Evolutionary conservation across 2,888 invertebrate genomes (phyloP).

Genomic region (Synanthedon vespiformis): DNA sequence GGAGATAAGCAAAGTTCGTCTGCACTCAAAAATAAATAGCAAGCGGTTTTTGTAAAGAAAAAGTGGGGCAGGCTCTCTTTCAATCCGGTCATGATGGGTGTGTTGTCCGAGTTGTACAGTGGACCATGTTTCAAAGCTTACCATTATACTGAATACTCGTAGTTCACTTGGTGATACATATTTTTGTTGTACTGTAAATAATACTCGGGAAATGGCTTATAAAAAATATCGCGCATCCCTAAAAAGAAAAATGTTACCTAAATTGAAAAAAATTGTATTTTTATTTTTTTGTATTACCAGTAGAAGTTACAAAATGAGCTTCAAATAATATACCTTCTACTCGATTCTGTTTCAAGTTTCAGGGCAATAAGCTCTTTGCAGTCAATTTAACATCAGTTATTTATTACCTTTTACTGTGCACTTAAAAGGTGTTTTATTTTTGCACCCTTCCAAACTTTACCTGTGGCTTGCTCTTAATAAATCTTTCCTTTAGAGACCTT

Average conservation of each 20-base stretch:
- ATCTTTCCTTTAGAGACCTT: conserved; percentile 34
- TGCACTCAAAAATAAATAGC: background rate
- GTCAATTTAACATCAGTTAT: conserved; percentile 64
- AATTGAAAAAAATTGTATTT: too few species aligned
- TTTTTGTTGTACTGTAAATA: too few species aligned
- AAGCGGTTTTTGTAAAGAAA: background rate
- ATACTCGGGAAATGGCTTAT: too few species aligned
- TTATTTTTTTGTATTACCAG: too few species aligned
- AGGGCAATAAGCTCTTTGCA: conserved; percentile 55
- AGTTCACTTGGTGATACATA: too few species aligned
- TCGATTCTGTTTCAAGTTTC: conserved; percentile 33
- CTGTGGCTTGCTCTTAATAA: conserved; percentile 33
- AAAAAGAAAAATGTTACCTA: too few species aligned
- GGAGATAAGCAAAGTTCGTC: background rate
- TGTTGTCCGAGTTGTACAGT: background rate
- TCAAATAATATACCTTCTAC: conserved; percentile 34
- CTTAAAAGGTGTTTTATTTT: conserved; percentile 19
- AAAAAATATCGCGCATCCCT: too few species aligned
- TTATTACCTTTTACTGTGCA: conserved; percentile 56
- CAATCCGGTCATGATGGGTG: background rate
- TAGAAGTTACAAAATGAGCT: conserved; percentile 15
- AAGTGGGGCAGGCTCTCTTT: background rate
- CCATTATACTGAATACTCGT: too few species aligned
- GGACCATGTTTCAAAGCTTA: background rate
- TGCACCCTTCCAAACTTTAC: conserved; percentile 15